Percentiles rank a stretch among this genome's conserved stretches.
Evolutionary conservation across 2,113 vertebrate species (phyloP).

Genomic region (Leptobrachium ailaonicum): DNA sequence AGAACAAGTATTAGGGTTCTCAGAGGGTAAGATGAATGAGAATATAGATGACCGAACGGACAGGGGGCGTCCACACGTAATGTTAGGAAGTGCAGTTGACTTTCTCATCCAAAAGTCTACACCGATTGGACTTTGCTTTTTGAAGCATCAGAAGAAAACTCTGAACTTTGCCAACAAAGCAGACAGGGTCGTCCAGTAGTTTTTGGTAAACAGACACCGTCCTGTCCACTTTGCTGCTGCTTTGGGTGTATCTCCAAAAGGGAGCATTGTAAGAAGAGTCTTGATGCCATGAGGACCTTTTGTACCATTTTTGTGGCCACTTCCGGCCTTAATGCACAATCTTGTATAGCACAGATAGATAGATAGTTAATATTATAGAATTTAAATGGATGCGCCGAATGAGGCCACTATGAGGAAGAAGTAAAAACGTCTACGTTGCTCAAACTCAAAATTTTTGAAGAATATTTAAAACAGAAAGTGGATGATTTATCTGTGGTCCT

Average conservation of each 20-base stretch:
- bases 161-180: not conserved
- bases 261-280: not conserved
- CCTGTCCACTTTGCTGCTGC: not conserved
- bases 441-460: not conserved
- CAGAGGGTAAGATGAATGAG: no score
- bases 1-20: no score
- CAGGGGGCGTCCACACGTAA: no score
- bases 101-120: not conserved
- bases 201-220: not conserved
- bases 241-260: not conserved
- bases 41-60: no score
- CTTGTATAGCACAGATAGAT: constrained; percentile 1
- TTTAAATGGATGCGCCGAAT: not conserved
- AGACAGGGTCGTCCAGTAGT: not conserved
- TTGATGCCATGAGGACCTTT: not conserved
- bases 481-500: not conserved
- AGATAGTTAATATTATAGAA: constrained; percentile 5
- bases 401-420: not conserved
- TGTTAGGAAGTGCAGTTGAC: not conserved
- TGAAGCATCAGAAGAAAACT: not conserved
- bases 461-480: constrained; percentile 1
- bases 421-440: not conserved
- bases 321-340: not conserved
- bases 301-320: not conserved
- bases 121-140: not conserved